A percentile compares a stretch with the other conserved stretches of the same genome.
Conservation (phyloP, 2,113 vertebrate genomes). For the Corydoras sp. region DNA sequence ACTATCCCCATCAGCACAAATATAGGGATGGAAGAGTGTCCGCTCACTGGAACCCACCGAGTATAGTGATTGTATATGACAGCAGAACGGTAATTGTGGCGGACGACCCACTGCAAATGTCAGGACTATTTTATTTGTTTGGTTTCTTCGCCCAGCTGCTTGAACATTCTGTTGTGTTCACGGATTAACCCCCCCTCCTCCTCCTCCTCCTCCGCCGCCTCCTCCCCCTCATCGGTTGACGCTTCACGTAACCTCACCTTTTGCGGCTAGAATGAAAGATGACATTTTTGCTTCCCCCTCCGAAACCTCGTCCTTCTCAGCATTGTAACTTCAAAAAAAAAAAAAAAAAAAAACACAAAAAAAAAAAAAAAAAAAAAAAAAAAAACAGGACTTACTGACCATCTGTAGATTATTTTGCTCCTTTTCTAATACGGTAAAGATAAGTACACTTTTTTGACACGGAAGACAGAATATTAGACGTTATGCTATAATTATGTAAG, state of each 20-base stretch:
- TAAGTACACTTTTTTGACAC: slow-evolving; percentile 49
- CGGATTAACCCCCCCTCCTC: too few species aligned
- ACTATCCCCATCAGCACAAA: slow-evolving; percentile 6
- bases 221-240: slow-evolving; percentile 44
- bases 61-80: slow-evolving; percentile 18
- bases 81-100: slow-evolving; percentile 13
- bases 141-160: slow-evolving; percentile 11
- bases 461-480: slow-evolving; percentile 64
- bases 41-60: slow-evolving; percentile 12
- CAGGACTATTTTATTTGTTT: slow-evolving; percentile 21
- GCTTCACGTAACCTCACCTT: slow-evolving; percentile 54
- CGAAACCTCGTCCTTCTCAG: slow-evolving; percentile 16
- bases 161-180: slow-evolving; percentile 17
- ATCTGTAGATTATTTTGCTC: slow-evolving; percentile 43
- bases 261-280: slow-evolving; percentile 44
- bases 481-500: slow-evolving; percentile 65
- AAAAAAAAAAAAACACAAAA: neutral
- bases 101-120: slow-evolving; percentile 13
- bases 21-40: slow-evolving; percentile 14
- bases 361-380: slow-evolving; percentile 4
- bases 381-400: slow-evolving; percentile 44
- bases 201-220: neutral
- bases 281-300: slow-evolving; percentile 23
- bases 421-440: slow-evolving; percentile 46
- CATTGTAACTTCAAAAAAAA: slow-evolving; percentile 33